Conservation (phyloP, 2,113 vertebrate genomes). For the Siphamia tubifer region DNA sequence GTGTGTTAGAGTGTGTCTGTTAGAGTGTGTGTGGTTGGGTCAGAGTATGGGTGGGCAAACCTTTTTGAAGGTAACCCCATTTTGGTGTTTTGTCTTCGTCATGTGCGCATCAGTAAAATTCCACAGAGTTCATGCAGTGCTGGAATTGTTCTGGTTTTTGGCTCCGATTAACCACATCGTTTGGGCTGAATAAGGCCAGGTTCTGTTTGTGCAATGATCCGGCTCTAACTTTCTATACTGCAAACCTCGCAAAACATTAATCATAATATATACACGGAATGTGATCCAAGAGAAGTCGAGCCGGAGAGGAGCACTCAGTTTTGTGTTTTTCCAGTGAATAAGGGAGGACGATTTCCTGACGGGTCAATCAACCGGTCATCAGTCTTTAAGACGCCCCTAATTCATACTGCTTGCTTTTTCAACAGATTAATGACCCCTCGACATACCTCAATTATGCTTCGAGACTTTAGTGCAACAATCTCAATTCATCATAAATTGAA, state of each 20-base stretch:
- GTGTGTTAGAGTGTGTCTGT: not conserved
- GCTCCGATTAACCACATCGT: constrained; percentile 8
- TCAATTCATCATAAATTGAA: no score
- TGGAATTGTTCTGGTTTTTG: not conserved
- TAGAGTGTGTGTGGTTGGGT: constrained; percentile 4
- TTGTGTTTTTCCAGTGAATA: constrained; percentile 4
- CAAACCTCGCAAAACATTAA: not conserved
- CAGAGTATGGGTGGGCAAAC: constrained; percentile 42
- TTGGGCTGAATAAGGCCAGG: constrained; percentile 19
- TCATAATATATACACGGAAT: not conserved
- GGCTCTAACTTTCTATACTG: not conserved
- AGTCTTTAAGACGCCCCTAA: no score
- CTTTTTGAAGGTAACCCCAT: not conserved
- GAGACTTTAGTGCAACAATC: no score
- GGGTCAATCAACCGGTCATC: not conserved
- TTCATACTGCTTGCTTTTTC: not conserved
- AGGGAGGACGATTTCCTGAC: not conserved
- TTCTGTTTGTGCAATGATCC: not conserved
- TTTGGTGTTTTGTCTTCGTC: constrained; percentile 3
- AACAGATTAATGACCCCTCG: no score
- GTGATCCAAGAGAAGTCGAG: not conserved
- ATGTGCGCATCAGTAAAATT: constrained; percentile 1
- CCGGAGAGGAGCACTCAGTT: not conserved
- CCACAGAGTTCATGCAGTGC: constrained; percentile 2
- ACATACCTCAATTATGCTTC: no score